Conservation (phyloP, 2,113 vertebrate species). For the Tragelaphus scriptus region DNA sequence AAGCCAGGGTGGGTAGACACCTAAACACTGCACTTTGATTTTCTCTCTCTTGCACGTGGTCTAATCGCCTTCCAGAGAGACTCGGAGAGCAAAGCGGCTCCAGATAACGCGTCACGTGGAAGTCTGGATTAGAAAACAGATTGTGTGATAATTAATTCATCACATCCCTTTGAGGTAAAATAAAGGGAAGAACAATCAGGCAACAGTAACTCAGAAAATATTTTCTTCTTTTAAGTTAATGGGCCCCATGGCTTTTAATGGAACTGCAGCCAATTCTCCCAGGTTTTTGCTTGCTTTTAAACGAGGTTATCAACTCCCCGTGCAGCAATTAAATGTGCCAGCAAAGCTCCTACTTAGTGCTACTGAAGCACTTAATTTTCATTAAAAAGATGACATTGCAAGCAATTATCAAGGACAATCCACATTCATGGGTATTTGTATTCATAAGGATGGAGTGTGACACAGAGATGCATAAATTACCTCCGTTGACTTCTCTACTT, state of each 20-base stretch:
- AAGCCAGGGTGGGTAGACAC: neutral
- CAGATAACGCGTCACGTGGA: neutral
- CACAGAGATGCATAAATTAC: conserved; percentile 38
- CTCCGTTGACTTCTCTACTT: rapidly evolving
- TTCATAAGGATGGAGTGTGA: conserved; percentile 8
- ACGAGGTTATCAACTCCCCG: conserved; percentile 68
- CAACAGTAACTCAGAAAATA: neutral
- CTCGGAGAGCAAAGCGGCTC: rapidly evolving
- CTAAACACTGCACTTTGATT: rapidly evolving
- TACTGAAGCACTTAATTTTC: conserved; percentile 79
- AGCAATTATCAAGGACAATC: conserved; percentile 72
- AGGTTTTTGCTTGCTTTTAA: conserved; percentile 67
- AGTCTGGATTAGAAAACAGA: neutral
- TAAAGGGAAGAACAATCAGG: conserved; percentile 37
- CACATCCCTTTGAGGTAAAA: conserved; percentile 25
- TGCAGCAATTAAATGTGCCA: conserved; percentile 68
- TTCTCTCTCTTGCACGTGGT: rapidly evolving
- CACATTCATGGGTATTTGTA: neutral
- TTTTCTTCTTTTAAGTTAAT: conserved; percentile 61
- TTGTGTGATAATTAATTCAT: conserved; percentile 18
- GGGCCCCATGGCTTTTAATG: conserved; percentile 32
- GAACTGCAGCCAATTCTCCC: neutral
- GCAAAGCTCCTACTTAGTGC: conserved; percentile 67
- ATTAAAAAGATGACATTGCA: conserved; percentile 80
- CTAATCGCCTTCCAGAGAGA: neutral